phyloP scores from a whole-genome alignment of 2,113 vertebrate species.

The human region GRCh38 chr17:65498501-65499000 shows the following conservation, averaged over 20 bases:
- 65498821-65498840: background rate
- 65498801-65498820: background rate
- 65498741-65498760: background rate
- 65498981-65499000: slow-evolving; percentile 40
- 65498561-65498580: background rate
- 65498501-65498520: background rate
- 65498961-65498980: slow-evolving; percentile 67
- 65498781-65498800: background rate
- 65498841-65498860: background rate
- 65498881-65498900: slow-evolving; percentile 45
- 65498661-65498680: background rate
- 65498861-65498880: slow-evolving; percentile 33
- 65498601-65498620: background rate
- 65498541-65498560: no score
- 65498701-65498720: background rate
- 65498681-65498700: background rate
- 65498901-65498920: slow-evolving; percentile 70
- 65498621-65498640: background rate
- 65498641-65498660: background rate
- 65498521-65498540: no score
- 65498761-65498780: background rate
- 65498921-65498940: slow-evolving; percentile 59
- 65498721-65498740: background rate
- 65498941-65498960: slow-evolving; percentile 63
- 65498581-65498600: fast-evolving